Base-by-base conservation (phyloP, 1,140 invertebrate species). In the Pomacea maculata region DNA sequence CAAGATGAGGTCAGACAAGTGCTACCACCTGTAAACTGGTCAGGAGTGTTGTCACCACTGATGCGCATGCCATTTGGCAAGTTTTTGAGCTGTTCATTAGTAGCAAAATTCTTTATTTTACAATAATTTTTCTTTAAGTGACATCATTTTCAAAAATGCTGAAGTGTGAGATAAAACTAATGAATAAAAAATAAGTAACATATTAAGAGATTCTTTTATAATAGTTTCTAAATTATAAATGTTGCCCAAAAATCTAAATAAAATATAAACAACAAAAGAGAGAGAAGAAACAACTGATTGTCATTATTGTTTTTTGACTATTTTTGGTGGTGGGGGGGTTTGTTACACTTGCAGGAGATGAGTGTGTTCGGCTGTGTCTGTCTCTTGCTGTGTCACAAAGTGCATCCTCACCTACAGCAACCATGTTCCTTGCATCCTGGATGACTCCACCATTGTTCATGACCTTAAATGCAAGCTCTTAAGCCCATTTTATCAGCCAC, bases 1-100 rank as follows among this genome's bases (percentile, higher is more conserved):
- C 84, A 84, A 68, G 84, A 85, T 68, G 83, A 86, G 54, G 84
- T 86, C 25, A 85, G 77, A 29, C 82, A 81, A 45, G 80, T 78
- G 63, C 83, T 89, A 74, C 88, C 88, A 45, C 88, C 88, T 75
- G 63, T 89, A 63, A 89, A 88, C 80, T 89, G 88, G 88, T 84
- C 86, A 34, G 83, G 85, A 72, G 45, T 89, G 54, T 83, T 89
- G 11, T 86, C 88, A 68, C 86, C 88, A 52, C 67, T 88, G 21
- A 87, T 88, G 83, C 86, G 87, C 67, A 67, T 86, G 72, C 70
- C 79, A 19, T 88, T 84, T 83, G 85, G 88, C 88, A 80, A 54
- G 63, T 15, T 63, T 45, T 45, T 10, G 75, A 10, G 11, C 55
- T 63, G 19, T 61, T n/a, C 17, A 25, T 15, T 19, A 19, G 5